phyloP scores from a whole-genome alignment of 1,140 invertebrate genomes.

The Laodelphax striatellus region DNA sequence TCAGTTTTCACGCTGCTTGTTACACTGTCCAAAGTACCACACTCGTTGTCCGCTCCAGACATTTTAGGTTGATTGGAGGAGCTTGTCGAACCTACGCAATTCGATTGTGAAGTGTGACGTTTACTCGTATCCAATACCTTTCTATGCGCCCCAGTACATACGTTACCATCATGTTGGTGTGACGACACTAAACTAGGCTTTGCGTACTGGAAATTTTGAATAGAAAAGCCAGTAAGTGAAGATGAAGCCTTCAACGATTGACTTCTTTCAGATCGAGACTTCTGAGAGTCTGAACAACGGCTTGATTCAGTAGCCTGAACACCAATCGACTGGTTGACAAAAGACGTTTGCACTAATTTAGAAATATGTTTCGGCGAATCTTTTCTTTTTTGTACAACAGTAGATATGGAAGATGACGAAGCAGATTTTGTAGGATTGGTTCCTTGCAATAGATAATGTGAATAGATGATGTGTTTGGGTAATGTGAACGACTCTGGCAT shows the following conservation, averaged over 20 bases:
- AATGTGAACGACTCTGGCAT: background rate
- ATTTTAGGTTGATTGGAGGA: background rate
- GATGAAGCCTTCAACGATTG: background rate
- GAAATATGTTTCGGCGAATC: conserved; percentile 9
- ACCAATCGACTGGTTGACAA: conserved; percentile 5
- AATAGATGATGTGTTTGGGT: too few species aligned
- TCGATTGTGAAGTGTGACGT: background rate
- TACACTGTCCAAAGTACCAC: conserved; percentile 14
- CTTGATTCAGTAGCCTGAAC: conserved; percentile 1
- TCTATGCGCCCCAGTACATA: conserved; percentile 7
- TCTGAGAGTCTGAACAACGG: background rate
- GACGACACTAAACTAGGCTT: background rate
- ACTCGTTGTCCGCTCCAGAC: background rate
- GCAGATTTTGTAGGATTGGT: conserved; percentile 13
- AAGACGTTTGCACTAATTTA: conserved; percentile 6
- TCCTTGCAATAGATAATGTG: conserved; percentile 7
- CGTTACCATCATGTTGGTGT: conserved; percentile 8
- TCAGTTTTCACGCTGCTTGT: conserved; percentile 9
- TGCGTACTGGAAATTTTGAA: background rate
- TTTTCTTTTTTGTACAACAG: conserved; percentile 15
- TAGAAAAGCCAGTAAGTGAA: background rate
- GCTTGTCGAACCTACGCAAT: background rate
- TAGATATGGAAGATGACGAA: conserved; percentile 19
- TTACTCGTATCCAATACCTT: background rate
- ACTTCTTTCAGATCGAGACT: background rate